Base-by-base conservation (phyloP, 2,888 invertebrate species). In the Mellilla xanthometata region DNA sequence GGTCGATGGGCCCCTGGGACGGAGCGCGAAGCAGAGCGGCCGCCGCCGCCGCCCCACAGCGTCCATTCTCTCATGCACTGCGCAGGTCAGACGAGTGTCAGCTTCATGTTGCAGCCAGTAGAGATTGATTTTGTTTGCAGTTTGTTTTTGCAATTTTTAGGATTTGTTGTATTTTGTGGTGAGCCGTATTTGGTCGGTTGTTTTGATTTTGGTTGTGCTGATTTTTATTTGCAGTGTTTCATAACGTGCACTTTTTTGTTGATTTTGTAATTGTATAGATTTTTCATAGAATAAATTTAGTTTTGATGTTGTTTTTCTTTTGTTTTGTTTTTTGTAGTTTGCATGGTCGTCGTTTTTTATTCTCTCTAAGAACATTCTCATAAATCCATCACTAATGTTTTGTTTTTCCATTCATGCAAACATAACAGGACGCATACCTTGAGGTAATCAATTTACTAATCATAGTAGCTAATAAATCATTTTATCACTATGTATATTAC, bases 31-130 rank as follows among this genome's bases (percentile, higher is more conserved):
- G 80, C 85, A 78, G 92, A 93, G 78, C 92, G 94, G 53, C 94
- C 94, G 65, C 94, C 94, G 74, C 93, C 93, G 65, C 94, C 94
- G 68, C 93, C 93, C 56, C 89, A 81, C 76, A 72, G 75, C 69
- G 90, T 91, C 81, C 91, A 82, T 88, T 91, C 85, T 77, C 91
- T 96, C 76, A 93, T 96, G 90, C 95, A 96, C 85, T 95, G 95
- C 93, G 95, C 95, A 91, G 94, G 94, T 94, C 68, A 76, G 77
- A 11, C 39, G 29, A 30, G 45, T 35, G 39, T 29, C 36, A 31
- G 45, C 46, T 49, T 46, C 46, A 19, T 19, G 19, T 24, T 28
- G 28, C 40, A 12, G 15, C 10, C 35, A 5, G 11, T 54, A 52
- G 55, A 52, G 60, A 47, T 42, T 51, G 32, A 41, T 38, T 60